A percentile compares a stretch with the other conserved stretches of the same genome.
Conservation (phyloP, 2,113 vertebrate species). For the Brienomyrus brachyistius region DNA sequence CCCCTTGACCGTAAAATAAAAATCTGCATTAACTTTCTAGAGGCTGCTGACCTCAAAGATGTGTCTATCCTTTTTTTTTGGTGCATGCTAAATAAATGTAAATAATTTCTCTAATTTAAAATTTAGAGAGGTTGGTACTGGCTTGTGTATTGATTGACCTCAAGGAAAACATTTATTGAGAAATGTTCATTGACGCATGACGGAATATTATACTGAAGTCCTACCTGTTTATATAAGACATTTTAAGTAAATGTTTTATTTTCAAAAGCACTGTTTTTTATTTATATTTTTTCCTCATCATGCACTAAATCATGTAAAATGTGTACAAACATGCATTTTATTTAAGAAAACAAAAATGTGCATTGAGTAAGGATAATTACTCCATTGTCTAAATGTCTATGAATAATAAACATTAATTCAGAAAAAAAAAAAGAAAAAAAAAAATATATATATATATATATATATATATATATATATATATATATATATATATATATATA, state of each 20-base stretch:
- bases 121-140: not conserved
- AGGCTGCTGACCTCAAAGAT: not conserved
- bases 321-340: not conserved
- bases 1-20: conserved; percentile 27
- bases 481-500: no score
- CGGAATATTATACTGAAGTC: not conserved
- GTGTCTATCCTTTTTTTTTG: not conserved
- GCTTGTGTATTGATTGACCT: not conserved
- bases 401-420: not conserved
- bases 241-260: not conserved
- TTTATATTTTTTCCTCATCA: not conserved
- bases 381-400: not conserved
- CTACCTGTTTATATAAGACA: not conserved
- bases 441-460: no score
- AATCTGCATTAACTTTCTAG: conserved; percentile 15
- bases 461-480: no score
- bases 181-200: not conserved
- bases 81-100: not conserved
- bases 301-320: conserved; percentile 1
- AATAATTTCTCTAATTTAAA: not conserved
- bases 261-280: not conserved
- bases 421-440: no score
- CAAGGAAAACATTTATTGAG: not conserved
- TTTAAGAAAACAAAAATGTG: conserved; percentile 2
- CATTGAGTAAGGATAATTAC: not conserved